Evolutionary conservation across 2,797 vertebrate species (phyloP).

Genomic region (Falco novaeseelandiae): DNA sequence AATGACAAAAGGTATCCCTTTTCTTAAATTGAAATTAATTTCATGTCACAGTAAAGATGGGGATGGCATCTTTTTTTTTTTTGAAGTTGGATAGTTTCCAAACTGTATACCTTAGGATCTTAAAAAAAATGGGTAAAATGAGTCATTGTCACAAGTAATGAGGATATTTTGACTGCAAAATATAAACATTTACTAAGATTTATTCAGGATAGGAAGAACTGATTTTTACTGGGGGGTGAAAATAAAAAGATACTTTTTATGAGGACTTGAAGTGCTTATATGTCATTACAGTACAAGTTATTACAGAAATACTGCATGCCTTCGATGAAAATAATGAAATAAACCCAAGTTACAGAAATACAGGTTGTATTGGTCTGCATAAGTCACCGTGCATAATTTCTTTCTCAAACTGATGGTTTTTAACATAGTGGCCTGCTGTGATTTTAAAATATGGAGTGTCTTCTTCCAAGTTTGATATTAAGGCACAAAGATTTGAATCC

Average conservation of each 20-base stretch:
- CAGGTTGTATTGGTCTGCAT: neutral
- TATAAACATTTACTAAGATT: neutral
- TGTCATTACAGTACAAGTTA: neutral
- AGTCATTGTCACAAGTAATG: neutral
- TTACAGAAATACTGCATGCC: neutral
- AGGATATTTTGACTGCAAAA: constrained; percentile 13
- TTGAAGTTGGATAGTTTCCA: neutral
- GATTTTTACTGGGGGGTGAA: neutral
- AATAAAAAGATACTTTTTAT: neutral
- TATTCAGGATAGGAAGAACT: neutral
- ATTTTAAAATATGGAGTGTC: neutral
- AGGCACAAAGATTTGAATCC: neutral
- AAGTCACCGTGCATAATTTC: neutral
- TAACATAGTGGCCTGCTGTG: neutral
- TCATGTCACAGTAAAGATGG: neutral
- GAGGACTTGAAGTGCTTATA: neutral
- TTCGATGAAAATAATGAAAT: neutral
- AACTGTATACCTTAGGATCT: neutral
- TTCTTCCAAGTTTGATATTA: neutral
- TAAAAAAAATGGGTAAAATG: constrained; percentile 1
- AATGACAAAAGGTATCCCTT: neutral
- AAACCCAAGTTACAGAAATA: neutral
- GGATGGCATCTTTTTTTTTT: neutral
- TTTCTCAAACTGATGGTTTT: neutral
- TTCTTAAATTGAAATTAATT: neutral